Conservation (phyloP, 2,113 vertebrate genomes). For the Corydoras sp. region DNA sequence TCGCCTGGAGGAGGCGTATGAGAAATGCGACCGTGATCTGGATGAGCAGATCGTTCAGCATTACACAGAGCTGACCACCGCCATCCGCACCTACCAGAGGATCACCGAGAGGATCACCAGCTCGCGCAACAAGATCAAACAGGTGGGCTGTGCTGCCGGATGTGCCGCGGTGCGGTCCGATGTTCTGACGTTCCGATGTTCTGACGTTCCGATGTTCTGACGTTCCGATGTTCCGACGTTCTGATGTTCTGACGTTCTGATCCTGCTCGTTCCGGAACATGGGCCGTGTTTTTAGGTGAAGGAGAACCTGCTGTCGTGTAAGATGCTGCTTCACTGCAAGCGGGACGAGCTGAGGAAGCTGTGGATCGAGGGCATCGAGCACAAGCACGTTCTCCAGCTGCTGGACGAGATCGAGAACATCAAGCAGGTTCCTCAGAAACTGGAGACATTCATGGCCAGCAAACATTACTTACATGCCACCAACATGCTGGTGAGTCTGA, state of each 20-base stretch:
- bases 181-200: too few relatives aligned
- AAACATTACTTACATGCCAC: constrained; percentile 94
- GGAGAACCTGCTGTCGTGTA: constrained; percentile 94
- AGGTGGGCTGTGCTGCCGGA: constrained; percentile 62
- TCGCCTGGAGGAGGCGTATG: constrained; percentile 91
- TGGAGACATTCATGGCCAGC: constrained; percentile 90
- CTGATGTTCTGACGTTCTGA: too few relatives aligned
- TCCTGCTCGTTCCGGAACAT: too few relatives aligned
- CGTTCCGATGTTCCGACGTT: too few relatives aligned
- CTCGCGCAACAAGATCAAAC: constrained; percentile 94
- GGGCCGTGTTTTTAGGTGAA: constrained; percentile 90
- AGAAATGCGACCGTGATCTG: constrained; percentile 86
- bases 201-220: too few relatives aligned
- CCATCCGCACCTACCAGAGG: constrained; percentile 96
- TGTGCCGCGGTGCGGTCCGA: too few relatives aligned
- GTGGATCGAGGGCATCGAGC: constrained; percentile 97
- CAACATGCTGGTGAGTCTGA: constrained; percentile 90
- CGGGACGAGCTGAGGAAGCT: constrained; percentile 92
- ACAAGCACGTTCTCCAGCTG: constrained; percentile 93
- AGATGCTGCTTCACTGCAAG: constrained; percentile 97
- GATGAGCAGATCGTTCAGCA: constrained; percentile 92
- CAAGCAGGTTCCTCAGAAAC: constrained; percentile 91
- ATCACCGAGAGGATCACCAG: constrained; percentile 97
- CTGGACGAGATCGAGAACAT: constrained; percentile 98
- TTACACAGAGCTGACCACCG: constrained; percentile 91